Base-by-base conservation (phyloP, 2,113 vertebrate genomes). In the Aviceda subcristata region DNA sequence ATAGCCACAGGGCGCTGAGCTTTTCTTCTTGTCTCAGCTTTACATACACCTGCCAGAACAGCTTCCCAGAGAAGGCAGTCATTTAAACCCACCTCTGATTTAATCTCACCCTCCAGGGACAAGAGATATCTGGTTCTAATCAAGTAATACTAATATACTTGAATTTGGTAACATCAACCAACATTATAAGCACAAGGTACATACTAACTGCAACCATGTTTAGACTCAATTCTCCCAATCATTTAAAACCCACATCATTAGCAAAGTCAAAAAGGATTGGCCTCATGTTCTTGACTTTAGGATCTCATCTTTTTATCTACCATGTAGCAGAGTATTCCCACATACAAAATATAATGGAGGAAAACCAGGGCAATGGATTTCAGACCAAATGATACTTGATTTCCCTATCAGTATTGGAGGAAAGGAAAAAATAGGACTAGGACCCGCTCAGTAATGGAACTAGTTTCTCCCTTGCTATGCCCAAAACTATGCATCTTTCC, bases 21-120 rank as follows among this genome's bases (percentile, higher is more conserved):
- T 90, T 77, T 76, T 73, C 78, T 91, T 95, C 93, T 92, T 93
- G 88, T 82, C 83, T 93, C 64, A 60, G 86, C 88, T 94, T 79
- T 9, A 29, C 64, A 36, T 32, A 27, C 69, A 84, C 91, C 88
- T 95, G 95, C 89, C 91, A 94, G 88, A 95, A 97, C 94, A 95
- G 66, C 92, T 95, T 95, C 76, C 30, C 88, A 87, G 79, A 81
- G 34, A 51, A 93, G 50, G 34, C 91, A 90, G 62, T 60, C 67
- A 66, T 75, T 88, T 88, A 73, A 93, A 94, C 45, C 75, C 88
- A 86, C 48, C 69, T 48, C 77, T 45, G 15, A 81, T 46, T 82
- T 95, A 94, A 96, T 97, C 92, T 45, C 48, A 46, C 96, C 96
- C 95, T 91, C 86, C 91, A 94, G 94, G 88, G 77, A 86, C 45